A percentile compares a stretch with the other conserved stretches of the same genome.
These are phyloP conservation scores for Chloroceryle amazona DNA, from an alignment of 2,797 vertebrate species.

Conservation along the genomic window DNA sequence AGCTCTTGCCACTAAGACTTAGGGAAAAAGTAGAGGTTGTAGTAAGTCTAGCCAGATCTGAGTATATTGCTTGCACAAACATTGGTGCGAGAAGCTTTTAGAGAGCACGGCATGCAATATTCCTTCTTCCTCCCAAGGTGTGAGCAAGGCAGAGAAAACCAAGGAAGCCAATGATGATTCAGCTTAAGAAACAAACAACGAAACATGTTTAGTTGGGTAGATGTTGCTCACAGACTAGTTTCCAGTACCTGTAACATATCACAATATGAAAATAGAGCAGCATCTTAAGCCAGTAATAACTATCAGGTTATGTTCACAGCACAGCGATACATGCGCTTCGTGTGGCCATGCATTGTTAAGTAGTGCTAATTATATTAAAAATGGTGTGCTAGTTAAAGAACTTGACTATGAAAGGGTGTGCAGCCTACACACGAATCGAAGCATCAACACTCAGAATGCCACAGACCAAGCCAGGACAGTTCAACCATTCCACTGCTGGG, in stretches of 20 bases:
- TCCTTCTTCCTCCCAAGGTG: neutral
- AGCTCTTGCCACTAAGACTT: neutral
- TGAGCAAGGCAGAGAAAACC: neutral
- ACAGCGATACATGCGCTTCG: neutral
- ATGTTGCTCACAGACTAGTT: neutral
- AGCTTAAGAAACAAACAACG: neutral
- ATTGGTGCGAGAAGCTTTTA: neutral
- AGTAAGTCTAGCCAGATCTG: neutral
- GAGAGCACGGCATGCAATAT: neutral
- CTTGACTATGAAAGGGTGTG: neutral
- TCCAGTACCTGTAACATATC: neutral
- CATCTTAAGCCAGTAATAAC: neutral
- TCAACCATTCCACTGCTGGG: neutral
- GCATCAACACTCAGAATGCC: neutral
- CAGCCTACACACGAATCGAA: neutral
- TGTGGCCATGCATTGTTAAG: neutral
- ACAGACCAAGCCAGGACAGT: neutral
- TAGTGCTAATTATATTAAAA: neutral
- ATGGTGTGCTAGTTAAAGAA: neutral
- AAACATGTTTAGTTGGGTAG: neutral
- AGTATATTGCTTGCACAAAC: neutral
- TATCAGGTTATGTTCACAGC: neutral
- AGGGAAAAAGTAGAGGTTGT: accelerated
- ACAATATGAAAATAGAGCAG: neutral
- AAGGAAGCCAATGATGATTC: neutral